Conservation (phyloP, 2,113 vertebrate genomes). For the Zosterops borbonicus region DNA sequence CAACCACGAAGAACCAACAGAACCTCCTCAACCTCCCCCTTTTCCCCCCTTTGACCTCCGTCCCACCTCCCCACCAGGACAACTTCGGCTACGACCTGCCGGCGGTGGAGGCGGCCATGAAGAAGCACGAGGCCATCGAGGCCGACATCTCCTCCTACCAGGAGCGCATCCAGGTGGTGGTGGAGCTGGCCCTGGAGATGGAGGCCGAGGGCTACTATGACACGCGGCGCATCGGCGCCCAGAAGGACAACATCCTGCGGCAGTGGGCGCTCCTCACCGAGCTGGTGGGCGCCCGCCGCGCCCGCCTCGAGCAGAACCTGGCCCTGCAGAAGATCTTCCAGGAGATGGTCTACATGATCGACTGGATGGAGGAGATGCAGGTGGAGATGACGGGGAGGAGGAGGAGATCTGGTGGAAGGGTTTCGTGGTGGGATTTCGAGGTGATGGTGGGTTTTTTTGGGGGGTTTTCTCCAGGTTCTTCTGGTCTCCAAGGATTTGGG, state of each 20-base stretch:
- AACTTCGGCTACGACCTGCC: slow-evolving; percentile 96
- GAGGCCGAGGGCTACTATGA: slow-evolving; percentile 91
- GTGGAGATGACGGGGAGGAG: background rate
- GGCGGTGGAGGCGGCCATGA: slow-evolving; percentile 94
- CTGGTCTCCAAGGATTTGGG: slow-evolving; percentile 87
- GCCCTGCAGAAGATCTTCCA: slow-evolving; percentile 94
- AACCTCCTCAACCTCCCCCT: too few species aligned
- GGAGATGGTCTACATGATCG: slow-evolving; percentile 99
- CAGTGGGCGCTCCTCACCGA: slow-evolving; percentile 91
- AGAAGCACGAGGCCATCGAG: slow-evolving; percentile 96
- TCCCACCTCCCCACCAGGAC: slow-evolving; percentile 72
- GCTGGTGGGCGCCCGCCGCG: slow-evolving; percentile 81
- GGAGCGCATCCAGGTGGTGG: slow-evolving; percentile 88
- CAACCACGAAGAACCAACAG: too few species aligned
- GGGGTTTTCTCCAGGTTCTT: background rate
- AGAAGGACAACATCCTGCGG: slow-evolving; percentile 91
- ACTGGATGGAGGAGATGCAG: slow-evolving; percentile 92
- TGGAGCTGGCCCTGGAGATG: slow-evolving; percentile 86
- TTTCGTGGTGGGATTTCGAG: fast-evolving
- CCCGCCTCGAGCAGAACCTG: slow-evolving; percentile 89
- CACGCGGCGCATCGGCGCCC: slow-evolving; percentile 82
- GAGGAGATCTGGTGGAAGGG: slow-evolving; percentile 7
- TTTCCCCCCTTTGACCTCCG: too few species aligned
- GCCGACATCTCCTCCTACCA: slow-evolving; percentile 94
- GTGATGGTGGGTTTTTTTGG: fast-evolving